Conservation (phyloP, 2,113 vertebrate genomes). For the Todiramphus saurophagus region DNA sequence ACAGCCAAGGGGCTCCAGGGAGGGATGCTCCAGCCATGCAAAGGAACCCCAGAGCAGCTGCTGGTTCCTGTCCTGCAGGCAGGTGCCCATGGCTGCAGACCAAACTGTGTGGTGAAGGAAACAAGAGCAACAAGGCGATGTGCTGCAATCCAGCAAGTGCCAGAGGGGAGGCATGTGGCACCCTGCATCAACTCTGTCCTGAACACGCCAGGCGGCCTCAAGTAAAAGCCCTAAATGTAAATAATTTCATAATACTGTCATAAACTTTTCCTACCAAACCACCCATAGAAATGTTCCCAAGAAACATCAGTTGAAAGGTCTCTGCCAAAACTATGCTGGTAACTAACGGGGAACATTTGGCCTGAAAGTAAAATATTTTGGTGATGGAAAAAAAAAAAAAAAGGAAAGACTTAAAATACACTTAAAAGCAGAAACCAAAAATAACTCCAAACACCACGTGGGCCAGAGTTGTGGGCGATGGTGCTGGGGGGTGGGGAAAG, state of each 20-base stretch:
- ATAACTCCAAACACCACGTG: neutral
- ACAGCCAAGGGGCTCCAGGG: neutral
- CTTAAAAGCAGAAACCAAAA: slow-evolving; percentile 33
- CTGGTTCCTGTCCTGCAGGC: neutral
- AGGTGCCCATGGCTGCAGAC: neutral
- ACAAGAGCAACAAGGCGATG: neutral
- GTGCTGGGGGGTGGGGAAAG: neutral
- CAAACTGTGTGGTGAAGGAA: rapidly evolving
- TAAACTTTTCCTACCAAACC: slow-evolving; percentile 60
- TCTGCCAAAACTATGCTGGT: slow-evolving; percentile 47
- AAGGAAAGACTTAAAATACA: neutral
- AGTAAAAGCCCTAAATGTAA: neutral
- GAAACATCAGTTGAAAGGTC: slow-evolving; percentile 11
- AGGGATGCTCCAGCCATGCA: neutral
- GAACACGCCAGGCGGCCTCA: neutral
- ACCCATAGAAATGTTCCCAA: neutral
- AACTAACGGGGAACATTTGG: slow-evolving; percentile 30
- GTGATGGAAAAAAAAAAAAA: neutral
- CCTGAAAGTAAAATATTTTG: slow-evolving; percentile 43
- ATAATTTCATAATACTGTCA: slow-evolving; percentile 29
- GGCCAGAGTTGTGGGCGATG: neutral
- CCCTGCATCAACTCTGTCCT: neutral
- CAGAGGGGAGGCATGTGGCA: neutral
- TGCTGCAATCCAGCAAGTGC: neutral
- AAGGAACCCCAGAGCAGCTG: neutral